phyloP scores from a whole-genome alignment of 1,140 invertebrate species.

The Leptoteleia sp. region DNA sequence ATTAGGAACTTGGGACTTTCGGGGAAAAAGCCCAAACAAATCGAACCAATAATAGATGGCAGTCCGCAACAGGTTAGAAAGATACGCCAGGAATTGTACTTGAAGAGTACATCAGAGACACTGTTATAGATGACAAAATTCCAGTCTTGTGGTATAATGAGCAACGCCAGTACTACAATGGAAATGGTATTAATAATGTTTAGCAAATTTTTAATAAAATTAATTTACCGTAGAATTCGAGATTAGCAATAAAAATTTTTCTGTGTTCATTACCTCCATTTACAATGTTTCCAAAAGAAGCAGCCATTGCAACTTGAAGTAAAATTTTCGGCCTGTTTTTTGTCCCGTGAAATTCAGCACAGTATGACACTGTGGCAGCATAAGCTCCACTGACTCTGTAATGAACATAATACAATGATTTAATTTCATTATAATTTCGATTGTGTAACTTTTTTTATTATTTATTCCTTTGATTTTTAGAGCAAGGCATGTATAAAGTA shows the following conservation, averaged over 20 bases:
- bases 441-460: background rate
- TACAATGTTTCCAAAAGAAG: conserved; percentile 71
- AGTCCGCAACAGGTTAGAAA: conserved; percentile 85
- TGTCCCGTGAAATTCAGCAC: conserved; percentile 85
- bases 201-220: too few relatives aligned
- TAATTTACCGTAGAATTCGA: too few relatives aligned
- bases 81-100: conserved; percentile 87
- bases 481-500: too few relatives aligned
- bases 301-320: conserved; percentile 83
- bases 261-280: conserved; percentile 72
- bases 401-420: too few relatives aligned
- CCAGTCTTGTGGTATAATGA: conserved; percentile 79
- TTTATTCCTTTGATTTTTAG: too few relatives aligned
- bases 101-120: conserved; percentile 61
- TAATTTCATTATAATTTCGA: too few relatives aligned
- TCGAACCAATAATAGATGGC: conserved; percentile 84
- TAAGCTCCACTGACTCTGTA: conserved; percentile 87
- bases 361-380: conserved; percentile 86
- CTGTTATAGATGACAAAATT: conserved; percentile 70
- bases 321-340: conserved; percentile 84
- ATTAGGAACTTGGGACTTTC: conserved; percentile 93
- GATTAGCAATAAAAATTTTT: too few relatives aligned
- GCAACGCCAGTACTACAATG: conserved; percentile 75
- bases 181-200: too few relatives aligned
- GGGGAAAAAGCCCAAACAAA: conserved; percentile 85